phyloP scores from a whole-genome alignment of 2,888 invertebrate genomes.

The Habrosyne pyritoides region DNA sequence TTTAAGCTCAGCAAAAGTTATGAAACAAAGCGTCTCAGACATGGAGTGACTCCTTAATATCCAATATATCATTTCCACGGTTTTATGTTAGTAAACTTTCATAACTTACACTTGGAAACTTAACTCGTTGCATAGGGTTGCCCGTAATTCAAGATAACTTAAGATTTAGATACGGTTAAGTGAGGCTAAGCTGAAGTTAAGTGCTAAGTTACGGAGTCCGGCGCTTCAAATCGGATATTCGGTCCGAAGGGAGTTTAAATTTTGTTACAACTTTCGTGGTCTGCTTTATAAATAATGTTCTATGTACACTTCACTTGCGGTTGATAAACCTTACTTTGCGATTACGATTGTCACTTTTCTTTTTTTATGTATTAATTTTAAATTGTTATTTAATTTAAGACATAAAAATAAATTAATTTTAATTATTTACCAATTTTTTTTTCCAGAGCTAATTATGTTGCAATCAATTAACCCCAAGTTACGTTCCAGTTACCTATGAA shows the following conservation, averaged over 20 bases:
- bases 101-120: conserved; percentile 58
- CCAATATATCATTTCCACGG: conserved; percentile 55
- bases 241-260: conserved; percentile 42
- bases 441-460: too few relatives aligned
- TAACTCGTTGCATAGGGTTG: conserved; percentile 60
- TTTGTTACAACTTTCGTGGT: conserved; percentile 18
- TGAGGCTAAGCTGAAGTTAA: conserved; percentile 65
- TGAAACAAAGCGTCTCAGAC: conserved; percentile 19
- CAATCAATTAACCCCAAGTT: too few relatives aligned
- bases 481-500: too few relatives aligned
- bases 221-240: conserved; percentile 40
- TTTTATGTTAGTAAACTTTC: conserved; percentile 55
- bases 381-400: too few relatives aligned
- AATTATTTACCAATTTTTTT: too few relatives aligned
- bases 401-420: too few relatives aligned
- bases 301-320: not conserved
- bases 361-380: too few relatives aligned
- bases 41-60: conserved; percentile 27
- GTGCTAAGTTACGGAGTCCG: conserved; percentile 58
- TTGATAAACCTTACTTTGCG: not conserved
- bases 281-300: conserved; percentile 9
- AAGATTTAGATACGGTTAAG: conserved; percentile 68
- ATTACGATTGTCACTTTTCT: too few relatives aligned
- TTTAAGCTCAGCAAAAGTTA: conserved; percentile 21
- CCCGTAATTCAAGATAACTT: conserved; percentile 65